Conservation (phyloP, 1,140 invertebrate genomes). For the Physella acuta region DNA sequence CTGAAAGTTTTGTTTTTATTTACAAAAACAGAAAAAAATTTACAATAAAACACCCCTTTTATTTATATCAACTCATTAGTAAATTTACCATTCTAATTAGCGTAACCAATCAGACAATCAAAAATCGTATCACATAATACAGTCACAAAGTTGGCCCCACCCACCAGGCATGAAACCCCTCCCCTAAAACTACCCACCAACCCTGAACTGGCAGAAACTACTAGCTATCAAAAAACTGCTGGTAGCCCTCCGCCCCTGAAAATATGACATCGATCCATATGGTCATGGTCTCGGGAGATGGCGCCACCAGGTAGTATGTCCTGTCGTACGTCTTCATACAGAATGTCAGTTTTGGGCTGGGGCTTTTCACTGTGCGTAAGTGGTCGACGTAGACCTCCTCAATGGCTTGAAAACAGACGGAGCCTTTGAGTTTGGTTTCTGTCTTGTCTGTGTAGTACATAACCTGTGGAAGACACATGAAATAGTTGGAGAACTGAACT, state of each 20-base stretch:
- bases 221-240: slow-evolving; percentile 44
- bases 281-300: slow-evolving; percentile 87
- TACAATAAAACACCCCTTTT: no score
- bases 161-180: no score
- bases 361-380: slow-evolving; percentile 80
- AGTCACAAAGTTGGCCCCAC: no score
- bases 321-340: slow-evolving; percentile 93
- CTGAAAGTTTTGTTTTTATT: no score
- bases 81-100: no score
- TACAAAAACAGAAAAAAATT: no score
- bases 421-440: slow-evolving; percentile 84
- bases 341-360: slow-evolving; percentile 87
- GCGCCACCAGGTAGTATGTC: slow-evolving; percentile 88
- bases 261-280: slow-evolving; percentile 98
- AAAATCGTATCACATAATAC: no score
- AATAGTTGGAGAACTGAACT: no score
- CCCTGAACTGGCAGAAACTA: no score
- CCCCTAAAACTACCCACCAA: no score
- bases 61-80: no score
- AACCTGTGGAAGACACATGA: slow-evolving; percentile 65
- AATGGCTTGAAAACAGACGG: slow-evolving; percentile 95
- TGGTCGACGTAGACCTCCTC: slow-evolving; percentile 97
- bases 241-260: slow-evolving; percentile 84
- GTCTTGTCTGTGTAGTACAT: slow-evolving; percentile 88
- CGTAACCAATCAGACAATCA: no score